Conservation (phyloP, 2,113 vertebrate species). For the Zosterops hypoxanthus region DNA sequence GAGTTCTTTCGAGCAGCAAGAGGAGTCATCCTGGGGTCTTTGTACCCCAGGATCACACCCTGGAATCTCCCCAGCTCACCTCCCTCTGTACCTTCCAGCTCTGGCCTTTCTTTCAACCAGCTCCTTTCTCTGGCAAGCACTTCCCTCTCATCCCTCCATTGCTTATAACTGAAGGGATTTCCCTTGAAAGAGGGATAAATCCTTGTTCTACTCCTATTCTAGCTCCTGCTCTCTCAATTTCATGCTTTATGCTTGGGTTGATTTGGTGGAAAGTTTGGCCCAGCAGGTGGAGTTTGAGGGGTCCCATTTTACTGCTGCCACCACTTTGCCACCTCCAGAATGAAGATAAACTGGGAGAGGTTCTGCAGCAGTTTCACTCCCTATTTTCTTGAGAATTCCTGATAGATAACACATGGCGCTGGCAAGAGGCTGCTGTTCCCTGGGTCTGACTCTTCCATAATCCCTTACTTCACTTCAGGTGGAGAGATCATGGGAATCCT, state of each 20-base stretch:
- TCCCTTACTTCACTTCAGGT: neutral
- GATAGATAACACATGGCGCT: neutral
- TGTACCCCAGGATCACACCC: neutral
- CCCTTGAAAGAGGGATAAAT: neutral
- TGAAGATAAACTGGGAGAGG: neutral
- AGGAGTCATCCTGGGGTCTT: neutral
- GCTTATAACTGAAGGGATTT: neutral
- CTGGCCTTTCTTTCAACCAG: neutral
- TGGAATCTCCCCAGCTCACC: neutral
- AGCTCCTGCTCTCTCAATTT: neutral
- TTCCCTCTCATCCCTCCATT: neutral
- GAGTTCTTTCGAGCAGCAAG: neutral
- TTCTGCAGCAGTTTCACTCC: rapidly evolving
- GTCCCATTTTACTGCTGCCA: neutral
- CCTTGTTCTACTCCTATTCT: rapidly evolving
- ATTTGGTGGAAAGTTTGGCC: neutral
- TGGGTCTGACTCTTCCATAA: neutral
- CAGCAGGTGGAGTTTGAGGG: neutral
- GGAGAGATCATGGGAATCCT: neutral
- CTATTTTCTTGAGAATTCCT: neutral
- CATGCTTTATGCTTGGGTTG: neutral
- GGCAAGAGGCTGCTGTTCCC: neutral
- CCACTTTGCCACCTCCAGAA: neutral
- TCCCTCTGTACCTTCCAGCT: rapidly evolving
- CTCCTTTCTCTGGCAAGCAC: neutral